Conservation (phyloP, 2,113 vertebrate genomes). For the Boleophthalmus pectinirostris region DNA sequence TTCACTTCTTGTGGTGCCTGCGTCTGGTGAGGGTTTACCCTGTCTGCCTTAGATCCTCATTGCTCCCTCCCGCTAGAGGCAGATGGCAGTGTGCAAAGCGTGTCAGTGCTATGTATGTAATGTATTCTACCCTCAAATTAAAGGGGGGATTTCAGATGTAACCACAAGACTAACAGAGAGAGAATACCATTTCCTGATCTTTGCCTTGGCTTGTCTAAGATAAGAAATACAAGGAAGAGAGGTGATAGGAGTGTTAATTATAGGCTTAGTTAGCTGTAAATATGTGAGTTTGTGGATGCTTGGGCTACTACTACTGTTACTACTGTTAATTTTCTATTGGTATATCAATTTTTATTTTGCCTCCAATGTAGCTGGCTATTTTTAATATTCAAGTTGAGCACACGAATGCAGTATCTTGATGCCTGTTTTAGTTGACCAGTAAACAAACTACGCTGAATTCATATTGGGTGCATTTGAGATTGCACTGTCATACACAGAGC, state of each 20-base stretch:
- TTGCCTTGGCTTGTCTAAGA: conserved; percentile 55
- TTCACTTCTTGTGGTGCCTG: conserved; percentile 22
- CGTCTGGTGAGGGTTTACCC: conserved; percentile 56
- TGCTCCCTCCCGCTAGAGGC: conserved; percentile 63
- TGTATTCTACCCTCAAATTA: conserved; percentile 77
- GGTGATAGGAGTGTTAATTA: conserved; percentile 16
- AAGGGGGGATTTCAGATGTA: conserved; percentile 64
- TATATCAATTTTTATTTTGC: conserved; percentile 1
- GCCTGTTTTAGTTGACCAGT: conserved; percentile 48
- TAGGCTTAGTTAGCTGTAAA: conserved; percentile 1
- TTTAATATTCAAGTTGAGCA: conserved; percentile 52
- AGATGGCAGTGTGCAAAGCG: conserved; percentile 75
- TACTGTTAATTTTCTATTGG: background rate
- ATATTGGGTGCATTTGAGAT: conserved; percentile 66
- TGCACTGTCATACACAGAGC: background rate
- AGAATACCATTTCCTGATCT: conserved; percentile 47
- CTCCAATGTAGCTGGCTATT: conserved; percentile 29
- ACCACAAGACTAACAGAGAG: conserved; percentile 41
- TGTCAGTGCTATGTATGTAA: conserved; percentile 65
- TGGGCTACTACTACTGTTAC: background rate
- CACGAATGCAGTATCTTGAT: conserved; percentile 37
- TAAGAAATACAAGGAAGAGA: conserved; percentile 10
- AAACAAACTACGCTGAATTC: conserved; percentile 50
- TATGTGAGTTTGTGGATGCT: background rate
- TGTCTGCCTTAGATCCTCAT: conserved; percentile 63